Evolutionary conservation across 2,888 invertebrate genomes (phyloP).

Genomic region (Rhagonycha lutea): DNA sequence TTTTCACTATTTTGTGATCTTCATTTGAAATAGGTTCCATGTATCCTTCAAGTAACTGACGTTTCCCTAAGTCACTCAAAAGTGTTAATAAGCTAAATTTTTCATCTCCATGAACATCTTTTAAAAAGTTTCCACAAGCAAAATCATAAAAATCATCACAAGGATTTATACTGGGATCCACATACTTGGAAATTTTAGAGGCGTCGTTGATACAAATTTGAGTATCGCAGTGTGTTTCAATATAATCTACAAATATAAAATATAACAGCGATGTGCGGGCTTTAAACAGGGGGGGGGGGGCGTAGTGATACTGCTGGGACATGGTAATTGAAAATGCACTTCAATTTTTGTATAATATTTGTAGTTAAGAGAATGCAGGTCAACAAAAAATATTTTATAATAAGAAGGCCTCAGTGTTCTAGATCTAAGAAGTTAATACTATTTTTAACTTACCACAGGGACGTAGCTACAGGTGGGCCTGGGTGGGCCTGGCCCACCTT

Average conservation of each 20-base stretch:
- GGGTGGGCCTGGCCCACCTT: no score
- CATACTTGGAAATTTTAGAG: constrained; percentile 4
- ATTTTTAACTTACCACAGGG: background rate
- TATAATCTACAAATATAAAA: background rate
- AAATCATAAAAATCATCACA: constrained; percentile 20
- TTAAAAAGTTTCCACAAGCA: constrained; percentile 13
- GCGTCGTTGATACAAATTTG: constrained; percentile 17
- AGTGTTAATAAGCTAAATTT: background rate
- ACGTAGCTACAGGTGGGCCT: no score
- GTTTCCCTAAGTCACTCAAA: background rate
- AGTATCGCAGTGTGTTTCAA: constrained; percentile 1
- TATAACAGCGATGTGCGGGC: no score
- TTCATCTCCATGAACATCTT: constrained; percentile 16
- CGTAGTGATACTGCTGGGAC: no score
- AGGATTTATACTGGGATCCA: constrained; percentile 10
- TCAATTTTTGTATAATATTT: no score
- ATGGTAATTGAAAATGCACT: no score
- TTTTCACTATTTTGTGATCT: constrained; percentile 33
- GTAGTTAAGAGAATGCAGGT: no score
- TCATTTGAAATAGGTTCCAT: constrained; percentile 24
- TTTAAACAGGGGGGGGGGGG: no score
- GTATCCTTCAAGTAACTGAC: constrained; percentile 9
- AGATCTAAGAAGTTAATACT: background rate
- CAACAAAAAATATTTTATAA: no score
- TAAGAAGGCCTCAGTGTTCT: no score